Base-by-base conservation (phyloP, 1,140 invertebrate genomes). In the Diabrotica virgifera region DNA sequence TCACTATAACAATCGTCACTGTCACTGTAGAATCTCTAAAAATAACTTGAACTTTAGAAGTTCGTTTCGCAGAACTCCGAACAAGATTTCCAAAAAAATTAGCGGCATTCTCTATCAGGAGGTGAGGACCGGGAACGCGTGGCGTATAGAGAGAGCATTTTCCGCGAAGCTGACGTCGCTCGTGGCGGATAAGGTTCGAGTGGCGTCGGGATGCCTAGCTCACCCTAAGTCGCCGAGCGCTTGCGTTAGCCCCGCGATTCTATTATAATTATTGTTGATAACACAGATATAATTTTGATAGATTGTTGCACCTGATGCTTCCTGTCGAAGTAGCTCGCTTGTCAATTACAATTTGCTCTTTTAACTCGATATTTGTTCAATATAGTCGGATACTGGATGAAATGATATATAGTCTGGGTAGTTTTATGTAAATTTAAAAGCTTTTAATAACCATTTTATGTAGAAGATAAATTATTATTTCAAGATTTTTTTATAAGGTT, bases 201-300 rank as follows among this genome's bases (percentile, higher is more conserved):
- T 72, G 71, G 68, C 71, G 66, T 62, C 66, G 59, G 52, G 71
- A 70, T 66, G 71, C 66, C 69, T 64, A 56, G 66, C 53, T 52
- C 62, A 63, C 67, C 60, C 40, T 46, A 46, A 40, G 62, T 63
- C 52, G 64, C 51, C 35, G 58, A 62, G 69, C 71, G 71, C 71
- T 62, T 72, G 71, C 71, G 71, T 70, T 51, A 11, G 36, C 55
- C 59, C 61, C 63, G 60, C 66, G 63, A 69, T 69, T 71, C 67
- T 69, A 69, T 69, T 69, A 68, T 66, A 64, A 71, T 69, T 71
- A 63, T 66, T 67, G 70, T 56, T 71, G 70, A 71, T 71, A 71
- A 69, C 67, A 71, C 61, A 62, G 70, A 69, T 71, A 69, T 64
- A 60, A 69, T 68, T 58, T 65, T 68, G 67, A 68, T 68, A 54